Conservation (phyloP, 2,113 vertebrate genomes). For the Bubalus kerabau region DNA sequence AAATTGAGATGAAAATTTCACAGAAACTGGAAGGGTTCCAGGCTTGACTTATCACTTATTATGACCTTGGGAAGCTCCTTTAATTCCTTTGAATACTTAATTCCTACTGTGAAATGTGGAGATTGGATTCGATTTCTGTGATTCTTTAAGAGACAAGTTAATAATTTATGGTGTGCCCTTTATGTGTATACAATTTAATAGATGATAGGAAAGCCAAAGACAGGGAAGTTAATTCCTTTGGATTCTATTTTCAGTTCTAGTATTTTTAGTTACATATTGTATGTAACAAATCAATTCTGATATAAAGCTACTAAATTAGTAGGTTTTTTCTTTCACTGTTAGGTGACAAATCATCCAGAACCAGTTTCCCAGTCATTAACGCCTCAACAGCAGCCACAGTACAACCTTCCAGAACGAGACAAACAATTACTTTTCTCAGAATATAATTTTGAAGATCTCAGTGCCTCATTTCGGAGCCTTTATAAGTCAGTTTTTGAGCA, state of each 20-base stretch:
- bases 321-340: slow-evolving; percentile 61
- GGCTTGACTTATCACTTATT: not conserved
- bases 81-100: not conserved
- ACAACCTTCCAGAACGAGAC: slow-evolving; percentile 90
- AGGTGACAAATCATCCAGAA: slow-evolving; percentile 90
- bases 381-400: slow-evolving; percentile 87
- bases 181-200: not conserved
- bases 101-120: not conserved
- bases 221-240: not conserved
- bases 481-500: slow-evolving; percentile 92
- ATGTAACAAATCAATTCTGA: not conserved
- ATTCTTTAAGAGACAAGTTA: not conserved
- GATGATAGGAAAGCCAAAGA: not conserved
- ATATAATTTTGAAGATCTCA: slow-evolving; percentile 89
- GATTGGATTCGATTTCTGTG: slow-evolving; percentile 18
- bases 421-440: slow-evolving; percentile 90
- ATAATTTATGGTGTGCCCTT: not conserved
- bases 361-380: slow-evolving; percentile 88
- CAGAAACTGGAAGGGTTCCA: not conserved
- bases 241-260: not conserved
- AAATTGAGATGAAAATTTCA: not conserved
- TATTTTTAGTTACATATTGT: not conserved
- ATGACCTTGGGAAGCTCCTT: not conserved
- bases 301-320: slow-evolving; percentile 17
- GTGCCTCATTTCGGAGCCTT: slow-evolving; percentile 89